Evolutionary conservation across 2,797 vertebrate species (phyloP).

Genomic region (Spondyliosoma cantharus): DNA sequence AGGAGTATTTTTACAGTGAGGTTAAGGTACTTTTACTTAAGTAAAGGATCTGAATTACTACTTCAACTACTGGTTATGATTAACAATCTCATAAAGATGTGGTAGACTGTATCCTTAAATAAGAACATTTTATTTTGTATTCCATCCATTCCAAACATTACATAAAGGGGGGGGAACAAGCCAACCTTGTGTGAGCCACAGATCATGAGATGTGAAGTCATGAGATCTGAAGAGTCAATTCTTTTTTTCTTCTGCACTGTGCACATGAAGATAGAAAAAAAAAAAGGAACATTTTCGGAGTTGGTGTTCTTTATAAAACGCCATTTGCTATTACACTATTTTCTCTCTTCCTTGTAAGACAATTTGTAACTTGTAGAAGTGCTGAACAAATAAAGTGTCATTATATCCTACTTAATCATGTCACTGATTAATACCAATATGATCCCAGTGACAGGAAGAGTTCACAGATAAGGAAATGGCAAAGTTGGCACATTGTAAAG

Average conservation of each 20-base stretch:
- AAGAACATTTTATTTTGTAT: not conserved
- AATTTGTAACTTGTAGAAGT: not conserved
- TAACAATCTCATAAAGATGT: not conserved
- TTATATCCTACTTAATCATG: not conserved
- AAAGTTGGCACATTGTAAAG: not conserved
- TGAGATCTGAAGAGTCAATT: slow-evolving; percentile 7
- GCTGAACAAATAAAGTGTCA: not conserved
- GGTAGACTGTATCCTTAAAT: too few relatives aligned
- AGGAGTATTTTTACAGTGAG: not conserved
- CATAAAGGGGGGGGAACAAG: not conserved
- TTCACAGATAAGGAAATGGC: not conserved
- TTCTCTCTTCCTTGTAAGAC: not conserved
- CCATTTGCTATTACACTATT: too few relatives aligned
- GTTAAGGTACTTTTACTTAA: not conserved
- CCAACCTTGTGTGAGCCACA: not conserved
- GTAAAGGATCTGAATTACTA: not conserved
- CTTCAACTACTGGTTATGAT: not conserved
- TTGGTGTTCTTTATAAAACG: not conserved
- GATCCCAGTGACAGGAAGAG: not conserved
- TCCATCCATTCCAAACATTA: not conserved
- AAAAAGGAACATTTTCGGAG: not conserved
- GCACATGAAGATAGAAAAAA: not conserved
- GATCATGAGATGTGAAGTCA: slow-evolving; percentile 27
- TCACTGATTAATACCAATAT: not conserved
- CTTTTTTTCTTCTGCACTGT: not conserved